Evolutionary conservation across 2,113 vertebrate genomes (phyloP).

Genomic region (Pitta sordida): DNA sequence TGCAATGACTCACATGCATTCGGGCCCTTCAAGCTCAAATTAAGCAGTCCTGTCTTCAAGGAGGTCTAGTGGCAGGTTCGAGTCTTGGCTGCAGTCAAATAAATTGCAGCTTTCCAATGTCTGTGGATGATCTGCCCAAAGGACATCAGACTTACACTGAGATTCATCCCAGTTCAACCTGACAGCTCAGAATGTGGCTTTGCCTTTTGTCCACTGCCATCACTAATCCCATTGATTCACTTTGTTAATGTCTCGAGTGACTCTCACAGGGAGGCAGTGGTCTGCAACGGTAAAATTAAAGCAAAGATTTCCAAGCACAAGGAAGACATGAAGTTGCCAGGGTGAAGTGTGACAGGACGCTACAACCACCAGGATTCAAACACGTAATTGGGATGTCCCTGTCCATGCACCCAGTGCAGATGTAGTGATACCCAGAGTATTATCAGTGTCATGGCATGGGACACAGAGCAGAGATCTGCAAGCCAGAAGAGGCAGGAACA

Average conservation of each 20-base stretch:
- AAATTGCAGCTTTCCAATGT: not conserved
- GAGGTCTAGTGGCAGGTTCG: not conserved
- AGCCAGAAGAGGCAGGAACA: not conserved
- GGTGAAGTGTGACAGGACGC: not conserved
- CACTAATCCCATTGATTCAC: not conserved
- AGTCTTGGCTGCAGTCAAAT: not conserved
- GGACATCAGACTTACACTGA: not conserved
- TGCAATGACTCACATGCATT: not conserved
- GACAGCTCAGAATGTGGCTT: not conserved
- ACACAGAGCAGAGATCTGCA: not conserved
- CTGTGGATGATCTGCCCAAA: not conserved
- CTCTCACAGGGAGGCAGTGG: not conserved
- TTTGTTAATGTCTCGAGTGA: not conserved
- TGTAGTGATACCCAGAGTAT: not conserved
- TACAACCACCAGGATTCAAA: not conserved
- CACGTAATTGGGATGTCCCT: rapidly evolving
- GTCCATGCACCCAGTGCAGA: not conserved
- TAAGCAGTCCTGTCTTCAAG: not conserved
- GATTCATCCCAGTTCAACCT: not conserved
- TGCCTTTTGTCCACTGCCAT: not conserved
- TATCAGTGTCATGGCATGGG: not conserved
- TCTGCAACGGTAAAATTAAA: not conserved
- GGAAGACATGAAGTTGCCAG: not conserved
- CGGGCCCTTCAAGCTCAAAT: not conserved
- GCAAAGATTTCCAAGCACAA: not conserved